Percentiles rank a stretch among this genome's conserved stretches.
Conservation (phyloP, 2,797 vertebrate species). For the Tiaroga cobitis region DNA sequence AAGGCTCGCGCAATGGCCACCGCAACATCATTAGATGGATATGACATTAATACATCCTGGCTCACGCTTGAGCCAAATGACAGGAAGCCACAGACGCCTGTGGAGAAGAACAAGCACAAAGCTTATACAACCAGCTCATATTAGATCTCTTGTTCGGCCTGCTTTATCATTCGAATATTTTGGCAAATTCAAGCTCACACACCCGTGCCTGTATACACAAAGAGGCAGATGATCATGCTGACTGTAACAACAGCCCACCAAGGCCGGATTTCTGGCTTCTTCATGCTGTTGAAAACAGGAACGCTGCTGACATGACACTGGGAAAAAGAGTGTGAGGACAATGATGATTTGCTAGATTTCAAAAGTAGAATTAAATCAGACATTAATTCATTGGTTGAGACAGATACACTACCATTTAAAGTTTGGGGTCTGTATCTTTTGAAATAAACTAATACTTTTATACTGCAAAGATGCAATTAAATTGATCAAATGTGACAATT, state of each 20-base stretch:
- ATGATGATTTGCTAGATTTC: neutral
- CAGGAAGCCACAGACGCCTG: slow-evolving; percentile 95
- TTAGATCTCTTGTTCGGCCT: neutral
- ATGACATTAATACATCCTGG: slow-evolving; percentile 94
- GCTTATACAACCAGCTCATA: neutral
- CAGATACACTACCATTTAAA: neutral
- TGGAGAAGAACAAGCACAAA: neutral
- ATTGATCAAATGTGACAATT: neutral
- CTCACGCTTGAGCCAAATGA: slow-evolving; percentile 89
- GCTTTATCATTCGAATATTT: neutral
- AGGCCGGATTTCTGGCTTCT: slow-evolving; percentile 82
- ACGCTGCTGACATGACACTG: slow-evolving; percentile 97
- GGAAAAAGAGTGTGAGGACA: neutral
- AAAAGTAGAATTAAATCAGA: slow-evolving; percentile 3
- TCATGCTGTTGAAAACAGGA: slow-evolving; percentile 97
- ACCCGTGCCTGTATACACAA: slow-evolving; percentile 97
- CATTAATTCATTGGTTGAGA: neutral
- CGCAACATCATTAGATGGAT: slow-evolving; percentile 88
- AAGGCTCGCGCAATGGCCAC: slow-evolving; percentile 93
- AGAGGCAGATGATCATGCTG: slow-evolving; percentile 93
- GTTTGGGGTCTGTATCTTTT: neutral
- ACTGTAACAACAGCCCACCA: slow-evolving; percentile 92
- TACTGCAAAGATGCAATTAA: neutral
- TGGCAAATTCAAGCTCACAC: slow-evolving; percentile 41
- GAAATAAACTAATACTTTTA: neutral